Conservation (phyloP, 2,797 vertebrate species). For the Lycodopsis pacificus region DNA sequence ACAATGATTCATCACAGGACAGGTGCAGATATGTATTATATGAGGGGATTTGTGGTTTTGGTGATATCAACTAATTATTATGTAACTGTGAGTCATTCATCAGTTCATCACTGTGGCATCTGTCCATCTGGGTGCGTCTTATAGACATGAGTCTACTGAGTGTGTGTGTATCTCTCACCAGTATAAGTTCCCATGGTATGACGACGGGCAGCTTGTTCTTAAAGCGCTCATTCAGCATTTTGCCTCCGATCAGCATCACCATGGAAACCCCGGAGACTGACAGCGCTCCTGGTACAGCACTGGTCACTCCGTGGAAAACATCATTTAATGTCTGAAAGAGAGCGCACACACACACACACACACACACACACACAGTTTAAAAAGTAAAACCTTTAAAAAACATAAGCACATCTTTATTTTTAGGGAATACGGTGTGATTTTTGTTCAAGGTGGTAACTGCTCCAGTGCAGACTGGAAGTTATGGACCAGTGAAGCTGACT, state of each 20-base stretch:
- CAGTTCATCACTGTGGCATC: conserved; percentile 63
- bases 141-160: conserved; percentile 39
- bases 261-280: conserved; percentile 81
- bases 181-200: conserved; percentile 91
- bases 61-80: conserved; percentile 60
- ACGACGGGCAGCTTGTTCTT: conserved; percentile 87
- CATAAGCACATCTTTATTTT: not conserved
- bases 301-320: conserved; percentile 52
- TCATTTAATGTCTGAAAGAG: conserved; percentile 66
- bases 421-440: not conserved
- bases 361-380: not conserved
- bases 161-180: conserved; percentile 77
- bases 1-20: conserved; percentile 36
- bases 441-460: not conserved
- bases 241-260: conserved; percentile 86
- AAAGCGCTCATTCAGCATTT: conserved; percentile 88
- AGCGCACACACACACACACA: conserved; percentile 8
- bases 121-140: conserved; percentile 63
- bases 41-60: conserved; percentile 33
- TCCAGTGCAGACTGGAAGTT: not conserved
- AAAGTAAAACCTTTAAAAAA: not conserved
- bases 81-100: conserved; percentile 63
- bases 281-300: conserved; percentile 55
- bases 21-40: conserved; percentile 49
- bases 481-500: not conserved